Base-by-base conservation (phyloP, 1,140 invertebrate genomes). In the Phthorimaea operculella region DNA sequence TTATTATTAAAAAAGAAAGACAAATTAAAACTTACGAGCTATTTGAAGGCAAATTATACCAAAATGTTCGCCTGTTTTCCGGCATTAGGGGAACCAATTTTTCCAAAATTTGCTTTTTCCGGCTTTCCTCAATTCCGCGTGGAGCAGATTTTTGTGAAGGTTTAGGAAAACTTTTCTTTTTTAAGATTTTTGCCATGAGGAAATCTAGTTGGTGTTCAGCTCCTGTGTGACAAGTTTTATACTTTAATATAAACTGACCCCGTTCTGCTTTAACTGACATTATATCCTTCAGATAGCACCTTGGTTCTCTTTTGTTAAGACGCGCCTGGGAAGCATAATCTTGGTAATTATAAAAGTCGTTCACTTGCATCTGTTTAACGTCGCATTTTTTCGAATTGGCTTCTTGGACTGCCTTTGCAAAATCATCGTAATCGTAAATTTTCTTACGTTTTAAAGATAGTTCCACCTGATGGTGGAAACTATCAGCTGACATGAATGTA, bases 351-450 rank as follows among this genome's bases (percentile, higher is more conserved):
- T 16, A 16, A 48, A 48, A 48, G 45, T 48, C 45, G 9, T 14
- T 11, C 9, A 48, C 45, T 14, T 48, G 9, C 45, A 48, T 16
- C n/a, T 10, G 9, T 48, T 48, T 48, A 11, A 48, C 45, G 4
- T 10, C 16, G 16, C 17, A 16, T 18, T 48, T 48, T 10, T 16
- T 14, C 10, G 8, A 52, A 34, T 61, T 61, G 28, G 52, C 49
- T 11, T 33, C 17, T 28, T 42, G 42, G 15, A 62, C 54, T 11
- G 39, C 28, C 16, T 59, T 39, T 4, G 51, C 36, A 42, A 68
- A 79, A 60, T 80, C 74, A 16, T 61, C 48, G 54, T 74, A 75
- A 58, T 75, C 66, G 34, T 68, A 74, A 5, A 70, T 39, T 76
- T 74, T 42, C 58, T 52, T 54, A 52, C 56, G 52, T 47, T 45